Percentiles rank a stretch among this genome's conserved stretches.
phyloP scores from a whole-genome alignment of 2,888 invertebrate species.

The Oscheius myriophilus region DNA sequence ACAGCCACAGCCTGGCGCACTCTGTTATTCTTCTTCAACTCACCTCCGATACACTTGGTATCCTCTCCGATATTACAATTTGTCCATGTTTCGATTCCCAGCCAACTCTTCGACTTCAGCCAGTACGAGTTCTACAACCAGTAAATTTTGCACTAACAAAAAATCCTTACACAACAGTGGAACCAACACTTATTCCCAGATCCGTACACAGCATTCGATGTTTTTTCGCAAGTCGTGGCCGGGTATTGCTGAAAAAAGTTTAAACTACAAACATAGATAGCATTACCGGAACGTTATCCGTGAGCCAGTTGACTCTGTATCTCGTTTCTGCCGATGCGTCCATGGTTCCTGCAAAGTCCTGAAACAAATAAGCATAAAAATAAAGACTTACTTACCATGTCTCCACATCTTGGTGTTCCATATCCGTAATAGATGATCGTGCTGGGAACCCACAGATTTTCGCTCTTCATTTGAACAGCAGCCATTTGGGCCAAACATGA shows the following conservation, averaged over 20 bases:
- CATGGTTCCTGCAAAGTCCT: constrained; percentile 9
- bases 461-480: neutral
- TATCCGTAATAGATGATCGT: constrained; percentile 19
- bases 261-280: neutral
- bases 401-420: constrained; percentile 24
- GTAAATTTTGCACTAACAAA: neutral
- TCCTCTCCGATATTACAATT: neutral
- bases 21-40: too few species aligned
- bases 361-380: neutral
- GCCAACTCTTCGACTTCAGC: neutral
- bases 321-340: neutral
- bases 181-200: constrained; percentile 7
- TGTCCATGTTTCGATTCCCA: neutral
- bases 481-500: constrained; percentile 25
- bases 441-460: neutral
- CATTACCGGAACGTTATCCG: constrained; percentile 1
- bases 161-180: constrained; percentile 14
- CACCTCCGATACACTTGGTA: constrained; percentile 4
- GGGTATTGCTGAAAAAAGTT: neutral
- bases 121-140: neutral
- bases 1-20: too few species aligned
- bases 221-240: neutral
- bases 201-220: neutral
- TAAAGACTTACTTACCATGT: neutral
- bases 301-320: constrained; percentile 11